Evolutionary conservation across 2,113 vertebrate species (phyloP).

Genomic region (Catharus minimus): DNA sequence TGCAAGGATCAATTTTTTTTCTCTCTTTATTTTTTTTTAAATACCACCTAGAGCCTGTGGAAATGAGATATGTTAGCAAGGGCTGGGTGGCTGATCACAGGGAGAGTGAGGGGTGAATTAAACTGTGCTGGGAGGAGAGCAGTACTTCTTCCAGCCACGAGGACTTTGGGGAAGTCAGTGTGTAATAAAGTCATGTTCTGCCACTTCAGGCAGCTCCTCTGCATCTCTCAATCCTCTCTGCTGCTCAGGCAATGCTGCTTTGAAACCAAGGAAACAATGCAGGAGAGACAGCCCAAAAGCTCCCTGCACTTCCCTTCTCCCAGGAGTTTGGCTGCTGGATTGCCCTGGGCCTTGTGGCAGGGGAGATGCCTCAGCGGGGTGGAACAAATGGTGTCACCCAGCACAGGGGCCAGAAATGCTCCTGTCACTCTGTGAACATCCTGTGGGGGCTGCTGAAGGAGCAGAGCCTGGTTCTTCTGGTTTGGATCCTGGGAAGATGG

Average conservation of each 20-base stretch:
- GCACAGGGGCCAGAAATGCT: not conserved
- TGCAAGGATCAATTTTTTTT: slow-evolving; percentile 25
- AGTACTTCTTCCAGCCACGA: not conserved
- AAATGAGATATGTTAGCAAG: slow-evolving; percentile 59
- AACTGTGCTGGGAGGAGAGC: slow-evolving; percentile 36
- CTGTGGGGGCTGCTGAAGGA: rapidly evolving
- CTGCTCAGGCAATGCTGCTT: not conserved
- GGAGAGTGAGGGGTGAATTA: not conserved
- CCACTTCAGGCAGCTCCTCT: not conserved
- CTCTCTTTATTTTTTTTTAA: not conserved
- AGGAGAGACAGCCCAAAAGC: not conserved
- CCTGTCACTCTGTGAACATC: rapidly evolving
- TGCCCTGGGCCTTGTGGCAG: not conserved
- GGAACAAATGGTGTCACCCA: too few relatives aligned
- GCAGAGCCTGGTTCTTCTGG: not conserved
- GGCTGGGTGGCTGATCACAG: slow-evolving; percentile 51
- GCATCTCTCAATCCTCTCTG: not conserved
- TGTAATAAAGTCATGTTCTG: not conserved
- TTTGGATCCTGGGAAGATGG: not conserved
- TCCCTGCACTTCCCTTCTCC: not conserved
- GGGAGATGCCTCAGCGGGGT: not conserved
- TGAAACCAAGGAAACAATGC: not conserved
- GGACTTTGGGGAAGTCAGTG: not conserved
- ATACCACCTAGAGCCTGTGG: slow-evolving; percentile 27
- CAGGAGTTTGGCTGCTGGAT: not conserved